Conservation (phyloP, 1,140 invertebrate species). For the Zaprionus taronus region DNA sequence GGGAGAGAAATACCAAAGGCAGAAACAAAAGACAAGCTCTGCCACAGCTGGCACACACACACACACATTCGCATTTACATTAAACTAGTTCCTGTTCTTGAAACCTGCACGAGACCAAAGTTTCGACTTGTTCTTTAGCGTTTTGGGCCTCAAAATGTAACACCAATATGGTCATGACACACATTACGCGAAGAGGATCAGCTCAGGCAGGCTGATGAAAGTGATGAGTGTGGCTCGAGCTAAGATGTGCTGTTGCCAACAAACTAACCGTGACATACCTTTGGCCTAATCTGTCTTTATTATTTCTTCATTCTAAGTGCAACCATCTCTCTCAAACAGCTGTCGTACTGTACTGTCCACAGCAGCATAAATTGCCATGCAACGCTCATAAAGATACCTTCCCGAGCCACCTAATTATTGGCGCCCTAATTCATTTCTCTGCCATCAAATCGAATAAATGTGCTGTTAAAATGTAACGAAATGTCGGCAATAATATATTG, state of each 20-base stretch:
- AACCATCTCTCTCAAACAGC: not conserved
- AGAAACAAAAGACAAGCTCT: slow-evolving; percentile 5
- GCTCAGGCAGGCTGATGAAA: not conserved
- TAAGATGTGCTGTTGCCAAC: not conserved
- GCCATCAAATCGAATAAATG: slow-evolving; percentile 71
- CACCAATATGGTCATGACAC: slow-evolving; percentile 69
- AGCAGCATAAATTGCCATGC: not conserved
- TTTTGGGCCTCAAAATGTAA: slow-evolving; percentile 39
- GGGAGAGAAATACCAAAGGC: slow-evolving; percentile 30
- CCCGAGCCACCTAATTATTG: slow-evolving; percentile 29
- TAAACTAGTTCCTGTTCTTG: slow-evolving; percentile 13
- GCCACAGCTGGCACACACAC: slow-evolving; percentile 8
- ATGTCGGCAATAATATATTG: slow-evolving; percentile 34
- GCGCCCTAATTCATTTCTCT: slow-evolving; percentile 39
- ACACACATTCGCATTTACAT: slow-evolving; percentile 29
- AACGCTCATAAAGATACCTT: not conserved
- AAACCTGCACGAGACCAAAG: slow-evolving; percentile 23
- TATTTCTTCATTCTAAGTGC: no score
- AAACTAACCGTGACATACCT: no score
- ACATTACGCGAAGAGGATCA: slow-evolving; percentile 21
- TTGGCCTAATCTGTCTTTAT: no score
- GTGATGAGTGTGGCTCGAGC: slow-evolving; percentile 12
- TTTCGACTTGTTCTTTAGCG: slow-evolving; percentile 38
- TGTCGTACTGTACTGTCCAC: not conserved
- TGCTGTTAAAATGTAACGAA: slow-evolving; percentile 46